phyloP scores from a whole-genome alignment of 2,113 vertebrate species.

The Alaudala cheleensis region DNA sequence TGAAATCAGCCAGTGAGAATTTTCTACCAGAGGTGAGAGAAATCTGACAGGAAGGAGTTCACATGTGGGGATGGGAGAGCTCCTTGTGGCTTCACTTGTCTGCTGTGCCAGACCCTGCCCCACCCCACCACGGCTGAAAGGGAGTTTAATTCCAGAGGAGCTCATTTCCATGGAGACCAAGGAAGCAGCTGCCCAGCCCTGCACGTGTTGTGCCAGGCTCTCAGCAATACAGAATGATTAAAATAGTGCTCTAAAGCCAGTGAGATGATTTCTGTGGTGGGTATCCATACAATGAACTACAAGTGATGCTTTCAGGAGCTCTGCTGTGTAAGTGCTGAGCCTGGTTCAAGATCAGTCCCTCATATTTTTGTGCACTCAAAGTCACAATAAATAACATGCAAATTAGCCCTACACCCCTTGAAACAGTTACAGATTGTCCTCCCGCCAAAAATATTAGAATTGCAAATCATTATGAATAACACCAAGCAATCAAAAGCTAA shows the following conservation, averaged over 20 bases:
- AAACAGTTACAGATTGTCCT: conserved; percentile 69
- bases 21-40: not conserved
- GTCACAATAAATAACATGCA: conserved; percentile 53
- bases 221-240: not conserved
- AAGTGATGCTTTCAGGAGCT: not conserved
- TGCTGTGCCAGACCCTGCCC: not conserved
- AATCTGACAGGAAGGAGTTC: not conserved
- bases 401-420: conserved; percentile 62
- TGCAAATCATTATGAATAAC: conserved; percentile 70
- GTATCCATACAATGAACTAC: not conserved
- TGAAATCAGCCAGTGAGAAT: not conserved
- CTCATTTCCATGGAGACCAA: not conserved
- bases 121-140: not conserved
- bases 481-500: conserved; percentile 63
- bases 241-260: not conserved
- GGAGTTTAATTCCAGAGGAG: not conserved
- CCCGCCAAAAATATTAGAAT: conserved; percentile 68
- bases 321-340: not conserved
- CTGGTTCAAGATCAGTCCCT: conserved; percentile 60
- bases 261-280: not conserved
- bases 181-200: not conserved
- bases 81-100: not conserved
- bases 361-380: conserved; percentile 46
- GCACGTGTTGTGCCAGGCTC: not conserved
- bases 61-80: not conserved